Evolutionary conservation across 2,113 vertebrate genomes (phyloP).

Genomic region (Monopterus albus): DNA sequence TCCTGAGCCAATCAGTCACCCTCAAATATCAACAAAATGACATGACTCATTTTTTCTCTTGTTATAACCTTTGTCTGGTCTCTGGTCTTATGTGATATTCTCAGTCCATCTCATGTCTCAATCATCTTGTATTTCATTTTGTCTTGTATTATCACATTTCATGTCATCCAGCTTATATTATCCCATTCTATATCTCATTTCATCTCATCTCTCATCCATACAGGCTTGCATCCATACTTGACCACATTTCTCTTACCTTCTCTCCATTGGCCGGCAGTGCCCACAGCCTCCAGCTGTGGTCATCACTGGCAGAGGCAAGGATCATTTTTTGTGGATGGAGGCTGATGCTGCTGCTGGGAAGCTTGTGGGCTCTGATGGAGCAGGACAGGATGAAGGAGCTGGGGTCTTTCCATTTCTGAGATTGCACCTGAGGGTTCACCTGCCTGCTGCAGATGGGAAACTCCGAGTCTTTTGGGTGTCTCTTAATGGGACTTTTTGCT

Average conservation of each 20-base stretch:
- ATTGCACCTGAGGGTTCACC: not conserved
- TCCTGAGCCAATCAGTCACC: too few species aligned
- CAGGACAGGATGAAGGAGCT: conserved; percentile 22
- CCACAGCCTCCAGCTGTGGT: conserved; percentile 65
- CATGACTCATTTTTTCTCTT: too few species aligned
- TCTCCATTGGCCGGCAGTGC: conserved; percentile 22
- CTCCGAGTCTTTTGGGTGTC: not conserved
- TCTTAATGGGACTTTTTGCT: not conserved
- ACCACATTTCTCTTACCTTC: conserved; percentile 29
- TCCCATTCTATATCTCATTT: not conserved
- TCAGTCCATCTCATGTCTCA: too few species aligned
- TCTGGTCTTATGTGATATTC: too few species aligned
- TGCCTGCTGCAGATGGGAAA: conserved; percentile 5
- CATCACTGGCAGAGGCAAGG: conserved; percentile 53
- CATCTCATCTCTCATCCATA: not conserved
- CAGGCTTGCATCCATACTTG: not conserved
- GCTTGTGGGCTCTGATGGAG: conserved; percentile 51
- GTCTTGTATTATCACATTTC: too few species aligned
- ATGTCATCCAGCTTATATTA: not conserved
- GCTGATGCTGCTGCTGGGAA: conserved; percentile 54
- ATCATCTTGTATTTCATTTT: not conserved
- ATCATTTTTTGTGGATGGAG: conserved; percentile 41
- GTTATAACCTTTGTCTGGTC: too few species aligned
- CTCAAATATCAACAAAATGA: too few species aligned
- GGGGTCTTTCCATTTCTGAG: not conserved